Percentiles rank a stretch among this genome's conserved stretches.
phyloP scores from a whole-genome alignment of 1,140 invertebrate genomes.

The Nixonia krombeini region DNA sequence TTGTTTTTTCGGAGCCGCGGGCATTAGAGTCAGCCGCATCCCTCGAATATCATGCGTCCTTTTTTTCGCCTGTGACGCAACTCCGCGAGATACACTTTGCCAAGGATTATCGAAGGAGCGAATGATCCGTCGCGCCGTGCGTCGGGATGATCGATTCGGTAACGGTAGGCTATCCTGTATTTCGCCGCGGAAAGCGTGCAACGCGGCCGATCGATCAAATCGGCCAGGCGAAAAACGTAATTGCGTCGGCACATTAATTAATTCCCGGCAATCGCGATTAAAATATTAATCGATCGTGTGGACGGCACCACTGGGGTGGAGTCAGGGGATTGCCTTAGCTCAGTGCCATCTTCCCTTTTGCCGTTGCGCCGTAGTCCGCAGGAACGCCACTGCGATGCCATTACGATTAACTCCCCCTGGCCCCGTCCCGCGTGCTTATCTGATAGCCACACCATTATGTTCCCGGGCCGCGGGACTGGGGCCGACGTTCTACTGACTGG shows the following conservation, averaged over 20 bases:
- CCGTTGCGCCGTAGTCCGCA: slow-evolving; percentile 46
- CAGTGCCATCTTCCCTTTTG: slow-evolving; percentile 37
- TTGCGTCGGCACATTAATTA: slow-evolving; percentile 63
- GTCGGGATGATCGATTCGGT: no score
- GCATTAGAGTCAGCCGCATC: slow-evolving; percentile 11
- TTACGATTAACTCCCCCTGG: slow-evolving; percentile 72
- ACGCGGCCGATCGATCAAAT: slow-evolving; percentile 35
- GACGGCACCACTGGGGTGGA: slow-evolving; percentile 8
- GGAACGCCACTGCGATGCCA: slow-evolving; percentile 63
- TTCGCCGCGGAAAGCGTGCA: not conserved
- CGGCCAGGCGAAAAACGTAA: slow-evolving; percentile 35
- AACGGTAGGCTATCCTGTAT: no score
- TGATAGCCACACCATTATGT: slow-evolving; percentile 68
- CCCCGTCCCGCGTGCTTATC: slow-evolving; percentile 66
- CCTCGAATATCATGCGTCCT: no score
- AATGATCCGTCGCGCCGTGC: no score
- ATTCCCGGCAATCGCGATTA: slow-evolving; percentile 67
- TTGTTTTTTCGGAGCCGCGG: slow-evolving; percentile 20
- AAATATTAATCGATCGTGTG: slow-evolving; percentile 66
- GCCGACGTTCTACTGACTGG: slow-evolving; percentile 54
- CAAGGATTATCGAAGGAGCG: no score
- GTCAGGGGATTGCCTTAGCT: slow-evolving; percentile 12
- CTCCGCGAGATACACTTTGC: no score
- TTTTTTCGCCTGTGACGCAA: no score
- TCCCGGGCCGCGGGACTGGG: slow-evolving; percentile 42